Evolutionary conservation across 1,140 invertebrate genomes (phyloP).

Genomic region (Sminthurides bifidus): DNA sequence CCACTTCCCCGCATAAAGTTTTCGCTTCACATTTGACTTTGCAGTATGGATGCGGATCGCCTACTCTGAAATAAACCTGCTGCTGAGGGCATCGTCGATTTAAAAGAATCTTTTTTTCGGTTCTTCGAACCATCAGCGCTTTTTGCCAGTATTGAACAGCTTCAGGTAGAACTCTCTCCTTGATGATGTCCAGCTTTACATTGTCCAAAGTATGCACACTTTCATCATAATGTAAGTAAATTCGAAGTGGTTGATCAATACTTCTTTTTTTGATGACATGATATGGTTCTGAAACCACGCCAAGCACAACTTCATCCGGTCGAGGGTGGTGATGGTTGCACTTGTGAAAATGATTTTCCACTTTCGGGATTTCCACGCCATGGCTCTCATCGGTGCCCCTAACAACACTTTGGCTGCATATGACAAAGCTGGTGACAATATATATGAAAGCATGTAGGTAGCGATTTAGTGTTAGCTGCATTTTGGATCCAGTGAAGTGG

Average conservation of each 20-base stretch:
- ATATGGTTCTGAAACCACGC: constrained; percentile 62
- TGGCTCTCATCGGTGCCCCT: no score
- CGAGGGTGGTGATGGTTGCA: neutral
- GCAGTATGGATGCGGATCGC: constrained; percentile 68
- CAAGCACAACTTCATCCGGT: constrained; percentile 58
- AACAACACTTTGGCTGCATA: no score
- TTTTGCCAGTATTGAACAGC: constrained; percentile 87
- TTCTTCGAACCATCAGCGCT: constrained; percentile 74
- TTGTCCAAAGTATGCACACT: constrained; percentile 72
- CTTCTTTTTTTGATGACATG: constrained; percentile 72
- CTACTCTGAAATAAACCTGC: constrained; percentile 61
- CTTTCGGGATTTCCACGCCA: no score
- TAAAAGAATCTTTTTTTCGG: constrained; percentile 66
- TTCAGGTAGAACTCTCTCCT: constrained; percentile 80
- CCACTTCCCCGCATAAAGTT: constrained; percentile 89
- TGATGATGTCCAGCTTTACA: constrained; percentile 50
- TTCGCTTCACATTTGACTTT: constrained; percentile 67
- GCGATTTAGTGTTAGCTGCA: no score
- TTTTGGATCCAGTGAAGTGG: no score
- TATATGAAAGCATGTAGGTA: no score
- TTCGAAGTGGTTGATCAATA: constrained; percentile 71
- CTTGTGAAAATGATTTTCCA: neutral
- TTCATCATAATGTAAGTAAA: constrained; percentile 77
- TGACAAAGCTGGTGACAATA: no score
- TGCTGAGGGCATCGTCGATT: constrained; percentile 43